A percentile compares a stretch with the other conserved stretches of the same genome.
phyloP scores from a whole-genome alignment of 2,888 invertebrate species.

The Aporophyla lueneburgensis region DNA sequence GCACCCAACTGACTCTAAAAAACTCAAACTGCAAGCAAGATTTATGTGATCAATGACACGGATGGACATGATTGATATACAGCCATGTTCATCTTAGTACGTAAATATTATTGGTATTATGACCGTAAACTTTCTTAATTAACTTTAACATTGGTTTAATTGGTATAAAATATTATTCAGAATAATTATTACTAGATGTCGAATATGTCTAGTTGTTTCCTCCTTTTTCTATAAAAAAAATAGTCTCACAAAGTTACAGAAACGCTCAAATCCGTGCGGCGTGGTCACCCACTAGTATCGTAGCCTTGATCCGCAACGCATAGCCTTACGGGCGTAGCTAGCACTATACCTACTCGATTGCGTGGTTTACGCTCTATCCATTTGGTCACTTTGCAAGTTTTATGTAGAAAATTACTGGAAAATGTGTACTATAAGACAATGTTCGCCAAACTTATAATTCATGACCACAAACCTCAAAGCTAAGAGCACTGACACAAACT shows the following conservation, averaged over 20 bases:
- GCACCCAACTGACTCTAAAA: neutral
- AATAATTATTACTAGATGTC: neutral
- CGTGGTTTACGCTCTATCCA: neutral
- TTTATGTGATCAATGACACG: neutral
- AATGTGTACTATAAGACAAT: neutral
- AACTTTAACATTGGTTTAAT: neutral
- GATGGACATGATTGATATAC: no score
- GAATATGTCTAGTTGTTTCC: neutral
- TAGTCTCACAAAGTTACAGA: neutral
- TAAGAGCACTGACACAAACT: neutral
- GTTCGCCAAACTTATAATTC: neutral
- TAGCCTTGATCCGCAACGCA: neutral
- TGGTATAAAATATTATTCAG: neutral
- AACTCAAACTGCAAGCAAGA: neutral
- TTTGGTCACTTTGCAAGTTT: neutral
- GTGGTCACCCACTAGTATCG: neutral
- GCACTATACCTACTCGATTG: neutral
- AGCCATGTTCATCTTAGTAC: neutral
- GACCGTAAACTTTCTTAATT: neutral
- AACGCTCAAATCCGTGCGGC: neutral
- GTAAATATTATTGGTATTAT: neutral
- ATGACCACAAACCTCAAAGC: neutral
- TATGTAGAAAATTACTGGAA: no score
- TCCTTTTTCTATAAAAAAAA: neutral
- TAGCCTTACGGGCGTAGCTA: neutral